phyloP scores from a whole-genome alignment of 2,113 vertebrate species.

The Gobius niger region DNA sequence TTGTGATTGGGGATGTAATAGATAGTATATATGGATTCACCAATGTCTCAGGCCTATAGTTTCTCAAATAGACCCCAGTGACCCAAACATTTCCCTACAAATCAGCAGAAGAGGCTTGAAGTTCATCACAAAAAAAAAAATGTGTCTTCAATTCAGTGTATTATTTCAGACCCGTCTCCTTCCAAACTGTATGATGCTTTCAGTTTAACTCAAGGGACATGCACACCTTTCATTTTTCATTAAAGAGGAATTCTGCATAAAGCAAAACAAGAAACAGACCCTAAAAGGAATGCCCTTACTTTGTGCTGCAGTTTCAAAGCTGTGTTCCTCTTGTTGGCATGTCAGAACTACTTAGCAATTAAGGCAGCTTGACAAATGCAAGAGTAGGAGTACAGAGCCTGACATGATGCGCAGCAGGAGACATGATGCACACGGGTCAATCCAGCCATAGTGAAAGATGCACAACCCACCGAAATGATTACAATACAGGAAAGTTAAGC shows the following conservation, averaged over 20 bases:
- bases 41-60: too few relatives aligned
- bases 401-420: constrained; percentile 24
- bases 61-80: too few relatives aligned
- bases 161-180: neutral
- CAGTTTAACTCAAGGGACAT: constrained; percentile 32
- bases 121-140: neutral
- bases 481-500: neutral
- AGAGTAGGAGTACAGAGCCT: constrained; percentile 23
- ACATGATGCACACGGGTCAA: constrained; percentile 25
- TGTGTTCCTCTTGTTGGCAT: constrained; percentile 21
- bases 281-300: constrained; percentile 10
- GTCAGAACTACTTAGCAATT: constrained; percentile 11
- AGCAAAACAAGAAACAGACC: neutral
- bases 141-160: neutral
- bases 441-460: constrained; percentile 29
- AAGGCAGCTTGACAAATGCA: constrained; percentile 6
- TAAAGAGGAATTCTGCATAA: constrained; percentile 20
- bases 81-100: too few relatives aligned
- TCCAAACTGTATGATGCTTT: constrained; percentile 11
- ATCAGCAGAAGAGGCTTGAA: neutral
- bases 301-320: constrained; percentile 15
- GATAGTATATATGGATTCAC: too few relatives aligned
- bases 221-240: constrained; percentile 26
- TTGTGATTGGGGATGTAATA: too few relatives aligned
- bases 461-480: constrained; percentile 1